Base-by-base conservation (phyloP, 2,113 vertebrate genomes). In the Acanthochromis polyacanthus region DNA sequence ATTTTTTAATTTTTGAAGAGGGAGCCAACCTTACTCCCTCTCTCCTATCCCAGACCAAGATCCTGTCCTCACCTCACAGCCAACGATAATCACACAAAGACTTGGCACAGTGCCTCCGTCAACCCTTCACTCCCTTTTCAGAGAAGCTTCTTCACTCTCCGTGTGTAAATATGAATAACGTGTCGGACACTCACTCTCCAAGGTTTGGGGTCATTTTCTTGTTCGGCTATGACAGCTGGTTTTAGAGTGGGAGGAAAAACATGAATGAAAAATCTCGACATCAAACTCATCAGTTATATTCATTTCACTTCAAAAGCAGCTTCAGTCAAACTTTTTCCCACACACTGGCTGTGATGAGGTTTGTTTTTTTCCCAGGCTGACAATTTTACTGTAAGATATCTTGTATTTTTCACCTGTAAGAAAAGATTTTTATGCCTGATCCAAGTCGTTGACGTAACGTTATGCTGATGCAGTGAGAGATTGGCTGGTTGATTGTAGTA, bases 51-150 rank as follows among this genome's bases (percentile, higher is more conserved):
- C 71, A 72, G 81, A 84, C 64, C 87, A 55, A 67, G 75, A 88
- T 43, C 4, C 64, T 55, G 36, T 28, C 51, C 63, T 45, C 55
- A 65, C 75, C 78, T 71, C 81, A 82, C 74, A 73, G 84, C 82
- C 71, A 67, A 73, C 56, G 83, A 86, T 90, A 88, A 91, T 91
- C 91, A 88, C 83, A 83, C 82, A 89, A 75, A 80, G 80, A 91
- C 78, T 66, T 1, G 75, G 73, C 57, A 72, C 84, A 51, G 82
- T 78, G 81, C 86, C 84, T 76, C 83, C 48, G 51, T 77, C 71
- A 61, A 43, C 64, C 71, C 80, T 71, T 56, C 76, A 69, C 75
- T 71, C 63, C 68, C 74, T 53, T 62, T 53, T 57, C 63, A 67
- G 59, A 78, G 76, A 82, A 55, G 48, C 78, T 55, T 67, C 1